Percentiles rank a stretch among this genome's conserved stretches.
These are phyloP conservation scores for Perca flavescens DNA, from an alignment of 2,113 vertebrate species.

Conservation along the genomic window DNA sequence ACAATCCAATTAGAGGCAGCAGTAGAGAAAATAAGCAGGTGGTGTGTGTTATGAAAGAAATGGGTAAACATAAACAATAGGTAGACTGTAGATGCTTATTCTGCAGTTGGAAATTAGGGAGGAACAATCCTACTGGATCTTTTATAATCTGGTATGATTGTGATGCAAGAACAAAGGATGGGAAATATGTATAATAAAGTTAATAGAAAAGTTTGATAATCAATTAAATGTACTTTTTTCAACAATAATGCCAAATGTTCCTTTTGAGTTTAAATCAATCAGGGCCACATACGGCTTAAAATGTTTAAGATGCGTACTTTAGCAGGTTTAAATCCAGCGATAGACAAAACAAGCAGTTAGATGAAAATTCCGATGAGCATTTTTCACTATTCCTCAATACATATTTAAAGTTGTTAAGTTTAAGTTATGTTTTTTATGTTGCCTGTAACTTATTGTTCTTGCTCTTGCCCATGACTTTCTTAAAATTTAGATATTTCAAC, in stretches of 20 bases:
- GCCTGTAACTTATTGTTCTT: not conserved
- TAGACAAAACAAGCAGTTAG: not conserved
- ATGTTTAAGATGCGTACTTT: not conserved
- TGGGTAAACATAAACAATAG: constrained; percentile 33
- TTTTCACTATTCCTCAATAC: too few species aligned
- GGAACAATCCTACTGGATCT: constrained; percentile 42
- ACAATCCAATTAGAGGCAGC: not conserved
- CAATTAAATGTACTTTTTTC: not conserved
- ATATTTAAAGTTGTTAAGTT: not conserved
- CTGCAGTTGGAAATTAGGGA: constrained; percentile 28
- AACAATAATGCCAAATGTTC: too few species aligned
- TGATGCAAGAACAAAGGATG: constrained; percentile 1
- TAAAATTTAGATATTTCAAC: not conserved
- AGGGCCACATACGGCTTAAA: not conserved
- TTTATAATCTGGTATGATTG: constrained; percentile 55
- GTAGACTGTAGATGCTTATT: constrained; percentile 31
- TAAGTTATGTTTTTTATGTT: not conserved
- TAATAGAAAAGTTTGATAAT: not conserved
- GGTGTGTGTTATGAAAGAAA: constrained; percentile 17
- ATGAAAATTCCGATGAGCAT: not conserved
- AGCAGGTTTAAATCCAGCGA: not conserved
- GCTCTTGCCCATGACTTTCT: not conserved
- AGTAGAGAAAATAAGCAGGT: constrained; percentile 10
- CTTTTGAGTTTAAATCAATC: not conserved
- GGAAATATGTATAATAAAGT: not conserved